Base-by-base conservation (phyloP, 2,113 vertebrate genomes). In the Chloroceryle aenea region DNA sequence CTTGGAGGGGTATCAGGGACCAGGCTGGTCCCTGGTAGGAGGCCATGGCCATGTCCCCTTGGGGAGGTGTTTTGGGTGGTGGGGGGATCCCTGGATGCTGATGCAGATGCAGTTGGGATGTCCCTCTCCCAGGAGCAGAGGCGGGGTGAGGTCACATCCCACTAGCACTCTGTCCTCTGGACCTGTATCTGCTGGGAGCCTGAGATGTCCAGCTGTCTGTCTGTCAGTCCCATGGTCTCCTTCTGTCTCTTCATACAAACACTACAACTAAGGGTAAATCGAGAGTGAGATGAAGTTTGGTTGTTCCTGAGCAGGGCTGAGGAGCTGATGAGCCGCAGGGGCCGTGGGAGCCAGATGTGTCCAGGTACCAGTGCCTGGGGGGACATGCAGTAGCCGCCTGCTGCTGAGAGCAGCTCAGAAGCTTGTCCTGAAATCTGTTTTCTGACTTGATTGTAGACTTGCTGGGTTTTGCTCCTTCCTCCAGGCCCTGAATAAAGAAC, bases 401-500 rank as follows among this genome's bases (percentile, higher is more conserved):
- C 85, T 62, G 63, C 91, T 74, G 43, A 3, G 3, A 16, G 52
- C 34, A 4, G 26, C 3, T 62, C 47, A 20, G 19, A 26, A 58
- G 53, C 75, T 90, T 64, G 34, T 14, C 58, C 32, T 36, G 11
- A 63, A 26, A 62, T 53, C 62, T 14, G 40, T 61, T 93, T 66
- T 87, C 69, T 64, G 52, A 23, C 73, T 52, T 58, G 36, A 77
- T 25, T 66, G 59, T 92, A 86, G 72, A 18, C 34, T 45, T 34
- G 55, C 14, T 90, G 69, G 75, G n/a, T 79, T 86, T 71, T 84
- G 62, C 52, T 95, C 61, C 76, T 92, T 86, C 73, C 86, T 71
- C 52, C 68, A 68, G 80, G 90, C 89, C 79, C 50, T 3, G 0
- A 95, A 95, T 97, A 97, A 97, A 97, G 61, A 74, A 34, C 23